A percentile compares a stretch with the other conserved stretches of the same genome.
These are phyloP conservation scores for Diarsia rubi DNA, from an alignment of 2,888 invertebrate species.

Conservation along the genomic window DNA sequence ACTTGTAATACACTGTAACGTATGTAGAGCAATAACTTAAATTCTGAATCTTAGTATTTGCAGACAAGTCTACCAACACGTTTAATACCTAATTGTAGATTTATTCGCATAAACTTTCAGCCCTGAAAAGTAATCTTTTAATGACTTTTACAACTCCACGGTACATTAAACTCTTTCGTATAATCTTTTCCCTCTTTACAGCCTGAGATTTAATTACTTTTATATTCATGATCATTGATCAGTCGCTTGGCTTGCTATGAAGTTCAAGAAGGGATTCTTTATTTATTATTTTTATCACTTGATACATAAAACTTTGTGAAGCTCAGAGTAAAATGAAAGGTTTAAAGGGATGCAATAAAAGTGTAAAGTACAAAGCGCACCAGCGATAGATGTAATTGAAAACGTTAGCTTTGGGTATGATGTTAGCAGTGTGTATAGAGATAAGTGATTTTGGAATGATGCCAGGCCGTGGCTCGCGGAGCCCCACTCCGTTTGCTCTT, in stretches of 20 bases:
- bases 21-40: conserved; percentile 19
- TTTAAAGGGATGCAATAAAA: conserved; percentile 52
- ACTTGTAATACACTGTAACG: conserved; percentile 17
- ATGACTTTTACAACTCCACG: conserved; percentile 52
- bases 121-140: conserved; percentile 46
- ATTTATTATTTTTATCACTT: conserved; percentile 23
- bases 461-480: conserved; percentile 86
- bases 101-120: conserved; percentile 35
- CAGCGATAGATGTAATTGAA: conserved; percentile 71
- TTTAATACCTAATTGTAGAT: conserved; percentile 33
- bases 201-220: conserved; percentile 43
- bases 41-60: conserved; percentile 14
- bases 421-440: conserved; percentile 81
- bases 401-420: conserved; percentile 67
- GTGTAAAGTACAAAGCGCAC: conserved; percentile 49
- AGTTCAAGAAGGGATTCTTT: conserved; percentile 23
- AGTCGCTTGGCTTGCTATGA: conserved; percentile 27
- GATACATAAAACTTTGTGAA: neutral
- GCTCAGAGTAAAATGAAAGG: conserved; percentile 28
- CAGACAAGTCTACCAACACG: neutral
- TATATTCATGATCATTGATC: conserved; percentile 50
- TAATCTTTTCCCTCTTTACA: conserved; percentile 36
- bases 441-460: conserved; percentile 89
- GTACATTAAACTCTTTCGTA: conserved; percentile 54
- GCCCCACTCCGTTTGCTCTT: conserved; percentile 89